Evolutionary conservation across 2,888 invertebrate genomes (phyloP).

Genomic region (Heliconius cydno): DNA sequence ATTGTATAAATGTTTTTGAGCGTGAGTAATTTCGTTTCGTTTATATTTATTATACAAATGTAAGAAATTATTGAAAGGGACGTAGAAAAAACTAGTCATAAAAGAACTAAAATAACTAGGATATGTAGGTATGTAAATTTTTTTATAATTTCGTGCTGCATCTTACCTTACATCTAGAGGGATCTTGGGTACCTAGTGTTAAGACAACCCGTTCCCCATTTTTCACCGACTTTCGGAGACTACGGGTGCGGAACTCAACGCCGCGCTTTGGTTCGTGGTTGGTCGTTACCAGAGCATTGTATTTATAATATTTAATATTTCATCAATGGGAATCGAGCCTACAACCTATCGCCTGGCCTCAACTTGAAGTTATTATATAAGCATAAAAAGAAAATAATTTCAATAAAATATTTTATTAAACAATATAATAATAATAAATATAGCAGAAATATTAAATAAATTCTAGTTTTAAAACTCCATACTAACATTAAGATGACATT

Average conservation of each 20-base stretch:
- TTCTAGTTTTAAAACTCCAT: slow-evolving; percentile 21
- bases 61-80: too few species aligned
- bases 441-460: neutral
- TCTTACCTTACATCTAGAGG: too few species aligned
- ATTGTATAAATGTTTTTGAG: neutral
- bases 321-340: neutral
- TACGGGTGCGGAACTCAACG: neutral
- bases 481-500: slow-evolving; percentile 31
- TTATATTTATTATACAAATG: too few species aligned
- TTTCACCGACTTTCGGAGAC: neutral
- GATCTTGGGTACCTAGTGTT: too few species aligned
- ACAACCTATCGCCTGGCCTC: neutral
- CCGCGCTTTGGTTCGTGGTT: too few species aligned
- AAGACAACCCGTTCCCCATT: neutral
- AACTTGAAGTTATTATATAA: neutral
- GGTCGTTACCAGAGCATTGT: too few species aligned
- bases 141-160: too few species aligned
- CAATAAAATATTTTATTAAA: neutral
- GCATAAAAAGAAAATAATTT: neutral
- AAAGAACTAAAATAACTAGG: too few species aligned
- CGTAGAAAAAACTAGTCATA: too few species aligned
- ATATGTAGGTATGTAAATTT: too few species aligned
- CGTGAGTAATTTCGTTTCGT: neutral
- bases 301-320: neutral
- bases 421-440: neutral